phyloP scores from a whole-genome alignment of 1,140 invertebrate genomes.

The Caerostris extrusa region DNA sequence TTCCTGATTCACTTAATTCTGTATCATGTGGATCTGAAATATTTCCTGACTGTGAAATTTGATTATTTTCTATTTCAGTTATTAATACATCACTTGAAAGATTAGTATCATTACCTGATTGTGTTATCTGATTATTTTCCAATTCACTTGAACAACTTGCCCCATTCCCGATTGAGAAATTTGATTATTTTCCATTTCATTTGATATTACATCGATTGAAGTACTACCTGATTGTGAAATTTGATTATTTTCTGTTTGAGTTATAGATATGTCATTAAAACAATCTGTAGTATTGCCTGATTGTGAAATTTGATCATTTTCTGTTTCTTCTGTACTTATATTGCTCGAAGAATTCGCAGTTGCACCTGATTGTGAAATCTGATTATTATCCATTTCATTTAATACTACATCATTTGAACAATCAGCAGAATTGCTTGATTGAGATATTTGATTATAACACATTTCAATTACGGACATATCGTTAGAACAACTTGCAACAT shows the following conservation, averaged over 20 bases:
- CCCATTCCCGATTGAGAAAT: neutral
- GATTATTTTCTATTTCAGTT: constrained; percentile 7
- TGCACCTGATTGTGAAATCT: constrained; percentile 3
- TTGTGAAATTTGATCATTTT: constrained; percentile 4
- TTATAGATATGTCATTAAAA: neutral
- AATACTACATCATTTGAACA: neutral
- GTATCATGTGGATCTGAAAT: neutral
- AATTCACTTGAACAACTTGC: neutral
- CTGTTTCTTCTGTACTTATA: neutral
- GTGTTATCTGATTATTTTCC: neutral
- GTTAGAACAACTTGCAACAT: neutral
- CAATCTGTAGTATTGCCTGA: neutral
- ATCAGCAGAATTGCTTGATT: neutral
- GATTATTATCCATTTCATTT: neutral
- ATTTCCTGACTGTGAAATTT: constrained; percentile 16
- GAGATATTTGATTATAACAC: neutral
- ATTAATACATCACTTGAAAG: neutral
- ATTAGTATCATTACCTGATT: neutral
- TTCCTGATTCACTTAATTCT: neutral
- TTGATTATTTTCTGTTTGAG: neutral
- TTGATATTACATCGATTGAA: neutral
- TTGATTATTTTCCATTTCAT: neutral
- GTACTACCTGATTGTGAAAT: neutral
- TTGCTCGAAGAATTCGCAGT: neutral
- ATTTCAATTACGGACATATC: neutral